Conservation (phyloP, 2,113 vertebrate species). For the Sorex araneus region DNA sequence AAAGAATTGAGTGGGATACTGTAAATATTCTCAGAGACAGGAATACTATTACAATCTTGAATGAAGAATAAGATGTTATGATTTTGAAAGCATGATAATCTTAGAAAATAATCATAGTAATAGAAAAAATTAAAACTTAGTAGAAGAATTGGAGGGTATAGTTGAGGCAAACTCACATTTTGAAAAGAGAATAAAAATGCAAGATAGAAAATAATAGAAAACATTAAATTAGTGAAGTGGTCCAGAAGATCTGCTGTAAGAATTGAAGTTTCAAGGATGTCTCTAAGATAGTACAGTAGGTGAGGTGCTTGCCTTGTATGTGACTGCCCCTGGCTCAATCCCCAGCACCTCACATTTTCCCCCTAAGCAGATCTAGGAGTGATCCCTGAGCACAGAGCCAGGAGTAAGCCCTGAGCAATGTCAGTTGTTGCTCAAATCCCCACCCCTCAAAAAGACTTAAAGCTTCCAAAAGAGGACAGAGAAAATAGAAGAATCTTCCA, state of each 20-base stretch:
- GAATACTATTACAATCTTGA: slow-evolving; percentile 9
- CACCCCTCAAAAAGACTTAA: not conserved
- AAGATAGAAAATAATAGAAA: slow-evolving; percentile 29
- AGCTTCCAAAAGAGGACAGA: slow-evolving; percentile 12
- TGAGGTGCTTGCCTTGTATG: no score
- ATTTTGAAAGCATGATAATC: not conserved
- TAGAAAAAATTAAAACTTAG: not conserved
- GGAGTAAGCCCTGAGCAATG: no score
- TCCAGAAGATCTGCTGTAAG: slow-evolving; percentile 30
- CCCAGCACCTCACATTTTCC: no score
- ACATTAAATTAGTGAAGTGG: not conserved
- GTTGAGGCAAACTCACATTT: not conserved
- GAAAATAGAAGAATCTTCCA: not conserved
- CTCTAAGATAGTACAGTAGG: not conserved
- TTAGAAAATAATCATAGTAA: slow-evolving; percentile 49
- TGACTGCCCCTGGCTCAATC: no score
- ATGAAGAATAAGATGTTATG: not conserved
- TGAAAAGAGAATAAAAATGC: slow-evolving; percentile 57
- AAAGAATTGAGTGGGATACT: not conserved
- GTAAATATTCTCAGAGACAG: slow-evolving; percentile 11
- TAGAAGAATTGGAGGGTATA: slow-evolving; percentile 17
- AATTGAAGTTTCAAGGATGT: not conserved
- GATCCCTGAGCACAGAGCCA: no score
- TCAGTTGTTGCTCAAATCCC: no score
- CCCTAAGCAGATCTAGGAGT: no score